Conservation (phyloP, 1,140 invertebrate genomes). For the Solenopsis fugax region DNA sequence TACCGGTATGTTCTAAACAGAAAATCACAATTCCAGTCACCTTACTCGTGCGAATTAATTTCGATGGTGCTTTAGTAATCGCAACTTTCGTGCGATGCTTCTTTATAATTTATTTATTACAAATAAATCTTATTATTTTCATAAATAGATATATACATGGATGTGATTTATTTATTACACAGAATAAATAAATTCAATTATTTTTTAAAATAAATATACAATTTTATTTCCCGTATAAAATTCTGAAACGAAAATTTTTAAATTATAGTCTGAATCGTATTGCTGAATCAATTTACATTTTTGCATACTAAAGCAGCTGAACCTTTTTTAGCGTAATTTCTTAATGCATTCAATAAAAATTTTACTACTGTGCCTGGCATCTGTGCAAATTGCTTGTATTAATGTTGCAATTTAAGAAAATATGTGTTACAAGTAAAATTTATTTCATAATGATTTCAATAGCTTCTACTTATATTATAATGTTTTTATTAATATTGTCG, state of each 20-base stretch:
- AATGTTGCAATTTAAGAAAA: neutral
- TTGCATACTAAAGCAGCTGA: too few species aligned
- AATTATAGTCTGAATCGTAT: neutral
- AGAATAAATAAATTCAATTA: slow-evolving; percentile 7
- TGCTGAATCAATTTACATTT: neutral
- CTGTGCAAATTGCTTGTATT: too few species aligned
- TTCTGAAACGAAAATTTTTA: neutral
- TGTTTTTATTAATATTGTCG: neutral
- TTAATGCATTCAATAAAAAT: neutral
- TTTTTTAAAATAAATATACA: neutral
- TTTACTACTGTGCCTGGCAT: too few species aligned
- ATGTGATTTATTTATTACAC: slow-evolving; percentile 18
- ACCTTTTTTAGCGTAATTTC: neutral
- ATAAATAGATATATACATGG: neutral
- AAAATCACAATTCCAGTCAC: slow-evolving; percentile 64
- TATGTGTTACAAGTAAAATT: neutral
- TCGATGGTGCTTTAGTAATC: slow-evolving; percentile 25
- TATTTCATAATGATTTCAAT: neutral
- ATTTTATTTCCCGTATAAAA: neutral
- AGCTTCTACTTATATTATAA: neutral
- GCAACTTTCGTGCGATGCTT: neutral
- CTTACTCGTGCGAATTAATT: slow-evolving; percentile 63
- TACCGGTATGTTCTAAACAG: slow-evolving; percentile 63
- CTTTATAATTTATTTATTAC: slow-evolving; percentile 35
- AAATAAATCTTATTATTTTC: slow-evolving; percentile 3